Percentiles rank a stretch among this genome's conserved stretches.
These are phyloP conservation scores for Halocynthia aurantium DNA, from an alignment of 23 tunicate species.

Conservation along the genomic window DNA sequence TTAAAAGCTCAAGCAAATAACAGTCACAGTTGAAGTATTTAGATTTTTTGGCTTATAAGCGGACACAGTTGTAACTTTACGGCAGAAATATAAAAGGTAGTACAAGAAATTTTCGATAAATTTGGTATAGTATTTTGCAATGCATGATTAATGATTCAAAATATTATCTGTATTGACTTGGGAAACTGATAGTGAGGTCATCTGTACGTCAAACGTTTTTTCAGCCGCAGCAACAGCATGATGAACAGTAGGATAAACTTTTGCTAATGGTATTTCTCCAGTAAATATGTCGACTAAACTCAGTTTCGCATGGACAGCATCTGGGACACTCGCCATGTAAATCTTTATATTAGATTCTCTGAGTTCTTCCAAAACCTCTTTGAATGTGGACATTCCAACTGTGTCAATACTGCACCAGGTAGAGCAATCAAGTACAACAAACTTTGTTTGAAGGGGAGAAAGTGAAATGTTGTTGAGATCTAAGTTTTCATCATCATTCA, in stretches of 20 bases:
- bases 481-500: neutral
- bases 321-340: neutral
- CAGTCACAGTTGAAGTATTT: no score
- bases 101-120: no score
- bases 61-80: no score
- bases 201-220: neutral
- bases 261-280: neutral
- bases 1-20: no score
- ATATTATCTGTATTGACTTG: no score
- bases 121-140: no score
- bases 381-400: slow-evolving; percentile 61
- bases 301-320: neutral
- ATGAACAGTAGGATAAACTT: slow-evolving; percentile 3
- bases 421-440: slow-evolving; percentile 68
- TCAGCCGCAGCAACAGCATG: slow-evolving; percentile 21
- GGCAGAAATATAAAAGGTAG: no score
- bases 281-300: neutral
- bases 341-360: neutral
- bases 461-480: neutral
- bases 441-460: neutral
- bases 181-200: no score
- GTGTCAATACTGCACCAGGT: slow-evolving; percentile 78
- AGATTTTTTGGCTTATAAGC: no score
- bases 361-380: slow-evolving; percentile 29
- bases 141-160: no score